These are phyloP conservation scores for Lagodon rhomboides DNA, from an alignment of 2,797 vertebrate genomes.

Conservation along the genomic window DNA sequence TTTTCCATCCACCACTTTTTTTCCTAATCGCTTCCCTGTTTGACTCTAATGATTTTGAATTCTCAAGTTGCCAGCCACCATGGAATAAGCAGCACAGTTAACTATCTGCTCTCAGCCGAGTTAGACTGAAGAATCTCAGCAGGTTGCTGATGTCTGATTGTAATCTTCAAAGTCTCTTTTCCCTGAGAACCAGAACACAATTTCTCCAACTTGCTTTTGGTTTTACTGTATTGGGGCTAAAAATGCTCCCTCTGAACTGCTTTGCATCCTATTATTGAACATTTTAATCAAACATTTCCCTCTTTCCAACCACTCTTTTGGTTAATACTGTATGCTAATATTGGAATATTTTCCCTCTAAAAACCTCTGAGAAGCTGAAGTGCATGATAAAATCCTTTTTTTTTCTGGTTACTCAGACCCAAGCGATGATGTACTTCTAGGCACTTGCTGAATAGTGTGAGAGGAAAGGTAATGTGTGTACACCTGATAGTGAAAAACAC, in stretches of 20 bases:
- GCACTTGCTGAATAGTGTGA: constrained; percentile 1
- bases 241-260: constrained; percentile 1
- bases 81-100: constrained; percentile 50
- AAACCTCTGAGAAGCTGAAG: constrained; percentile 8
- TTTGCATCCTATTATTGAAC: constrained; percentile 1
- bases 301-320: constrained; percentile 10
- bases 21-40: constrained; percentile 45
- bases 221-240: constrained; percentile 37
- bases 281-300: constrained; percentile 15
- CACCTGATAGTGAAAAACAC: not conserved
- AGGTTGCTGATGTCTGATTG: constrained; percentile 71
- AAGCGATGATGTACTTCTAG: not conserved
- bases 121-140: constrained; percentile 69
- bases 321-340: not conserved
- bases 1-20: constrained; percentile 27
- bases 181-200: constrained; percentile 45
- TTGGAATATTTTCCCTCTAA: not conserved
- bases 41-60: constrained; percentile 60
- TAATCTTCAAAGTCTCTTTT: constrained; percentile 43
- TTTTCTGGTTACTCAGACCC: constrained; percentile 1
- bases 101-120: constrained; percentile 51
- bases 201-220: constrained; percentile 46
- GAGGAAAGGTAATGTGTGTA: not conserved
- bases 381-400: not conserved
- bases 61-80: constrained; percentile 45